A percentile compares a stretch with the other conserved stretches of the same genome.
Evolutionary conservation across 2,888 invertebrate species (phyloP).

Genomic region (Cryptocephalus primarius): DNA sequence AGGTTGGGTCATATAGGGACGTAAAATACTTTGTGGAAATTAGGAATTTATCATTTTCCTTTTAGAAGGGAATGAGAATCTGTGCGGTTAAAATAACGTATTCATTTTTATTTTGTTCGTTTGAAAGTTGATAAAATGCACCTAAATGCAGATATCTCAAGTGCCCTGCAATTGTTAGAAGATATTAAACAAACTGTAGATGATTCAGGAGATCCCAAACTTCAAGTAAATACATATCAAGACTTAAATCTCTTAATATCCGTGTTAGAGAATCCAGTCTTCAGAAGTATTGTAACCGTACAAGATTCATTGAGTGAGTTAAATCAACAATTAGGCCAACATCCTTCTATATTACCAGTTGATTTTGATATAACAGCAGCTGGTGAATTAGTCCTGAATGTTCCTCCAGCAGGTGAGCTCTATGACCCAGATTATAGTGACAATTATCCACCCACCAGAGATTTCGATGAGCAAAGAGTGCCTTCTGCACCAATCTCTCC

Average conservation of each 20-base stretch:
- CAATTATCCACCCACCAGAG: conserved; percentile 38
- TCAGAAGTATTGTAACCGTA: conserved; percentile 80
- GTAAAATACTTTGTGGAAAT: too few relatives aligned
- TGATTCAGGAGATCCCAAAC: conserved; percentile 71
- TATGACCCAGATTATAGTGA: conserved; percentile 45
- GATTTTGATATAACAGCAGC: conserved; percentile 87
- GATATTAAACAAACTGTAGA: conserved; percentile 79
- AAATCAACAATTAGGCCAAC: conserved; percentile 76
- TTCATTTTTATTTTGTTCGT: too few relatives aligned
- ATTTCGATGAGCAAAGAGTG: conserved; percentile 67
- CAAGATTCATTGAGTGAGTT: conserved; percentile 84
- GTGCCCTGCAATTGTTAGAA: conserved; percentile 79
- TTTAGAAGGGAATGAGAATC: too few relatives aligned
- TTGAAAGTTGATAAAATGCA: conserved; percentile 34
- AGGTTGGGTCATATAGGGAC: too few relatives aligned
- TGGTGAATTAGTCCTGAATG: conserved; percentile 53
- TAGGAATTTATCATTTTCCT: too few relatives aligned
- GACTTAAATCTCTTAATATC: conserved; percentile 75
- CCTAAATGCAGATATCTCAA: conserved; percentile 67
- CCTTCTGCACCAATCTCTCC: conserved; percentile 66
- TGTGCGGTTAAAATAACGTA: too few relatives aligned
- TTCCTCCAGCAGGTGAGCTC: conserved; percentile 46
- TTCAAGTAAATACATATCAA: conserved; percentile 62
- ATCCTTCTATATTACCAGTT: conserved; percentile 84
- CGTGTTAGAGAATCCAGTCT: conserved; percentile 80